A percentile compares a stretch with the other conserved stretches of the same genome.
These are phyloP conservation scores for Myotis planiceps DNA, from an alignment of 2,797 vertebrate genomes.

Conservation along the genomic window DNA sequence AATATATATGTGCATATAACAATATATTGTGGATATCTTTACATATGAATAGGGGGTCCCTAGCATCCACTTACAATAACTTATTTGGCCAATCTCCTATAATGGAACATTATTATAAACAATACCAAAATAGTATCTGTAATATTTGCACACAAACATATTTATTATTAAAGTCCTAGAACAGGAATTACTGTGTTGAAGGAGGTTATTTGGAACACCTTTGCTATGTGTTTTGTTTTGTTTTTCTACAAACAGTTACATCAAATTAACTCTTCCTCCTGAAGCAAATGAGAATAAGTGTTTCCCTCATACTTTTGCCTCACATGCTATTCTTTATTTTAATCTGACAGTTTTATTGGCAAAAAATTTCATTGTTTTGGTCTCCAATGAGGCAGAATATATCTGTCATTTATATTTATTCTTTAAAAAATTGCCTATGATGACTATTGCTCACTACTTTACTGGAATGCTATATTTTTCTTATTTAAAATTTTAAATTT, in stretches of 20 bases:
- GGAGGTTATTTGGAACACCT: background rate
- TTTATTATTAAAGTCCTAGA: background rate
- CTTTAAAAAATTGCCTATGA: background rate
- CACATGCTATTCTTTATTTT: background rate
- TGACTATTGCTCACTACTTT: background rate
- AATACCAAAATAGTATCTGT: background rate
- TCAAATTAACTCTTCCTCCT: background rate
- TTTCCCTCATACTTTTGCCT: background rate
- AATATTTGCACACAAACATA: background rate
- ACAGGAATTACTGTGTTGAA: background rate
- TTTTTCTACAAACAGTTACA: background rate
- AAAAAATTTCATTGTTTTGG: constrained; percentile 5
- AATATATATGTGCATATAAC: background rate
- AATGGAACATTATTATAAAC: background rate
- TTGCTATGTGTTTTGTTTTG: background rate
- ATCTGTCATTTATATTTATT: background rate
- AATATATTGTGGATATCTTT: background rate
- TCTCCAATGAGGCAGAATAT: background rate
- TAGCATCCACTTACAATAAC: background rate
- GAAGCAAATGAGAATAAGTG: background rate
- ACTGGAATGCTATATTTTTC: background rate
- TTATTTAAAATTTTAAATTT: constrained; percentile 3
- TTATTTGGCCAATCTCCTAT: background rate
- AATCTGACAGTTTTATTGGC: background rate
- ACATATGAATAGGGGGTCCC: background rate